These are phyloP conservation scores for Hydropsyche betteni DNA, from an alignment of 2,888 invertebrate species.

Conservation along the genomic window DNA sequence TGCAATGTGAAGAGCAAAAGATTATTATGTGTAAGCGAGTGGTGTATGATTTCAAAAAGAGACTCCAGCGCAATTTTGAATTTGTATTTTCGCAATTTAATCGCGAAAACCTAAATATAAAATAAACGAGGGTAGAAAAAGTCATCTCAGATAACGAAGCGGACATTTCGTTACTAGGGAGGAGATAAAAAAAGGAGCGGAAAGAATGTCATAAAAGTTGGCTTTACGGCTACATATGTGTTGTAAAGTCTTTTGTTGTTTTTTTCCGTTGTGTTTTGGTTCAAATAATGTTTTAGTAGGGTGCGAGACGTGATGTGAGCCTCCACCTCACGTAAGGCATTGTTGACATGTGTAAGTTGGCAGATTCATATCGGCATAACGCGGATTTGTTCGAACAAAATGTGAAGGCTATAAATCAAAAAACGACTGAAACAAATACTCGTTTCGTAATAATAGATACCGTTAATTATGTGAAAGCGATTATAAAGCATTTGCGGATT, in stretches of 20 bases:
- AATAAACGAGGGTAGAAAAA: constrained; percentile 9
- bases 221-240: constrained; percentile 33
- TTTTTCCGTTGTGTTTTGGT: constrained; percentile 23
- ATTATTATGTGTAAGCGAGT: too few species aligned
- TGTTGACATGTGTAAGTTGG: constrained; percentile 19
- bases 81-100: too few species aligned
- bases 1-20: too few species aligned
- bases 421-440: neutral
- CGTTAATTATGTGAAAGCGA: neutral
- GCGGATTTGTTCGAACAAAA: constrained; percentile 23
- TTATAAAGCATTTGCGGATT: too few species aligned
- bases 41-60: too few species aligned
- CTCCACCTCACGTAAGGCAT: neutral
- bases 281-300: constrained; percentile 28
- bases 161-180: constrained; percentile 12
- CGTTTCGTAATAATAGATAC: neutral
- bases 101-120: neutral
- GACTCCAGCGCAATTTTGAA: too few species aligned
- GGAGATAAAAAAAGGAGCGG: constrained; percentile 21
- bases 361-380: constrained; percentile 18
- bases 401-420: constrained; percentile 19
- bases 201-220: constrained; percentile 32
- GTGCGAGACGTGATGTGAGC: constrained; percentile 5
- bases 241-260: constrained; percentile 33
- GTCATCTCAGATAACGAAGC: constrained; percentile 28